These are phyloP conservation scores for Mareca strepera DNA, from an alignment of 2,797 vertebrate species.

Conservation along the genomic window DNA sequence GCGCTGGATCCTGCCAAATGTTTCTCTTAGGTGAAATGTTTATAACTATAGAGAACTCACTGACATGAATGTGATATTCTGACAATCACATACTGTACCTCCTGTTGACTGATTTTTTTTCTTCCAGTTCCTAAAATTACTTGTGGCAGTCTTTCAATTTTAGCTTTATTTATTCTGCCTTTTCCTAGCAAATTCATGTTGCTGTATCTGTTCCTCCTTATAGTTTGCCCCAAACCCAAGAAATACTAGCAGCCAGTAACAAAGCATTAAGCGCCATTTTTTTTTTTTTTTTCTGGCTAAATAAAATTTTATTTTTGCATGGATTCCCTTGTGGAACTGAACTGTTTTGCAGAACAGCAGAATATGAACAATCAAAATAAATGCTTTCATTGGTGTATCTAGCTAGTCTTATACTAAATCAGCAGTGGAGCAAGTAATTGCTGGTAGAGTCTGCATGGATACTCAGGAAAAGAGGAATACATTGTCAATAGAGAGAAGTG, in stretches of 20 bases:
- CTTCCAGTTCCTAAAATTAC: neutral
- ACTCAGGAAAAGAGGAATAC: neutral
- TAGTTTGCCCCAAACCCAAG: neutral
- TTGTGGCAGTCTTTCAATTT: slow-evolving; percentile 34
- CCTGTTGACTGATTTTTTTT: neutral
- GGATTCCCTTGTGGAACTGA: slow-evolving; percentile 18
- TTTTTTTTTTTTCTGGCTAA: neutral
- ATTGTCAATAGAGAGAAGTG: neutral
- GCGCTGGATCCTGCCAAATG: neutral
- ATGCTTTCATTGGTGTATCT: neutral
- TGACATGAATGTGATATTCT: neutral
- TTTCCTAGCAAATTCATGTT: neutral
- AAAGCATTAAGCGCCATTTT: neutral
- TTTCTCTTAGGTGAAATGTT: neutral
- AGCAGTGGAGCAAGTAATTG: neutral
- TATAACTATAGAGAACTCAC: neutral
- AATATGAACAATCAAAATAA: neutral
- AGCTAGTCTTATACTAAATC: neutral
- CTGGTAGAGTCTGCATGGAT: neutral
- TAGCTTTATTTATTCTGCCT: slow-evolving; percentile 9
- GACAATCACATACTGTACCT: neutral
- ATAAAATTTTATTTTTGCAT: neutral
- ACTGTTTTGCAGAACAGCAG: neutral
- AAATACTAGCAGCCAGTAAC: neutral
- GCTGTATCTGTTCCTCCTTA: neutral